Evolutionary conservation across 2,113 vertebrate species (phyloP), one percentile per base, ranked within the genome.

Genomic region (Urocitellus parryii): DNA sequence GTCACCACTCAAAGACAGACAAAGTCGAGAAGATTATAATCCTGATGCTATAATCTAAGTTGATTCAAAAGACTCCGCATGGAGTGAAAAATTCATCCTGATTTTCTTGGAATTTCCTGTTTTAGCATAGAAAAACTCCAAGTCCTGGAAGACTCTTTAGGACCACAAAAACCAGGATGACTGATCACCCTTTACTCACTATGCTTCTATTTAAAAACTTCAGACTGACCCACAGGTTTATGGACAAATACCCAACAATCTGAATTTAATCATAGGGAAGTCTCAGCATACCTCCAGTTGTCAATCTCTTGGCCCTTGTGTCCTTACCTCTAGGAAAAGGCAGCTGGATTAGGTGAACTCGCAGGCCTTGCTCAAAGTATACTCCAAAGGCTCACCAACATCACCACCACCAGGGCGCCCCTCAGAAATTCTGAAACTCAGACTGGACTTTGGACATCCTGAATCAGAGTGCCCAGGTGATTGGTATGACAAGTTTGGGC

Each of bases 51-150:
- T 83, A 37, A 86, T 79, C 42, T 96, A 53, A 76, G 13, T 39
- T 53, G 67, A 91, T 73, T 61, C n/a, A 48, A n/a, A 94, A 90
- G 24, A 7, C 8, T 88, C 14, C 7, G 48, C 45, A 32, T 68
- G 81, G 29, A 16, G 16, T 88, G 37, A 63, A 90, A 79, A 78
- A 74, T 2, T 45, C 8, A 9, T 34, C 32, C n/a, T 70, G 10
- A 20, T 74, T 81, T 85, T 13, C 45, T 27, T 16, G 17, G 39
- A 18, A 17, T 12, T 32, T 80, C 67, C 34, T 22, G 8, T 74
- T 92, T 95, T 78, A 82, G 88, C 96, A 90, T 70, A 70, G 5
- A 87, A 85, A 88, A 80, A 85, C 80, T 9, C 29, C 24, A 32
- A 58, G 24, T 56, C 29, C 16, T 18, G 9, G 39, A 96, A 88